Base-by-base conservation (phyloP, 2,797 vertebrate genomes). In the Etheostoma perlongum region DNA sequence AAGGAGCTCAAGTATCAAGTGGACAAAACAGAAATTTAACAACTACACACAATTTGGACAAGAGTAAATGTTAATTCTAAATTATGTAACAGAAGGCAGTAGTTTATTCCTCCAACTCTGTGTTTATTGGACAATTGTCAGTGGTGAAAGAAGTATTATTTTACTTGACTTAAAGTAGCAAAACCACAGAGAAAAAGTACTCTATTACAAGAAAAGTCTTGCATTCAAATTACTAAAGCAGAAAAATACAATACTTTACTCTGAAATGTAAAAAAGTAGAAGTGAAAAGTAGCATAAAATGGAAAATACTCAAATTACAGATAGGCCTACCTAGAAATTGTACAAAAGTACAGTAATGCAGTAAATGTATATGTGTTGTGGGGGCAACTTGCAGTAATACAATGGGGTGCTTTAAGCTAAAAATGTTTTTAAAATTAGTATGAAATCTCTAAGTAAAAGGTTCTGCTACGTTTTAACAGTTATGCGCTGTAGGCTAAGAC, bases 121-220 rank as follows among this genome's bases (percentile, higher is more conserved):
- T 72, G 67, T 66, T 62, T 58, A 58, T 40, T 58, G 21, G 27
- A 25, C n/a, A 65, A 60, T 40, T 51, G n/a, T 51, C 53, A 60
- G 51, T 23, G 13, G 47, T 27, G 18, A n/a, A 64, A 40, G 21
- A 53, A 65, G 44, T 25, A 46, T 59, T 53, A 2, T 19, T 79
- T 66, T 44, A 58, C 6, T 63, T 19, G 4, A 69, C 14, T n/a
- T 36, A 57, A 76, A 48, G 21, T 60, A 33, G 13, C 12, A 76
- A 52, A 0, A 30, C 5, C n/a, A 59, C 15, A 27, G 5, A 64
- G 23, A 30, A 30, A 47, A 36, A 65, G 25, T 19, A 25, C 16
- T 48, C 14, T 2, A 16, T 59, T 58, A 6, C 6, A 47, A n/a
- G 15, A 21, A 36, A 49, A 51, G 5, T 66, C 14, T 44, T 60